These are phyloP conservation scores for Xiphias gladius DNA, from an alignment of 2,113 vertebrate species.

Conservation along the genomic window DNA sequence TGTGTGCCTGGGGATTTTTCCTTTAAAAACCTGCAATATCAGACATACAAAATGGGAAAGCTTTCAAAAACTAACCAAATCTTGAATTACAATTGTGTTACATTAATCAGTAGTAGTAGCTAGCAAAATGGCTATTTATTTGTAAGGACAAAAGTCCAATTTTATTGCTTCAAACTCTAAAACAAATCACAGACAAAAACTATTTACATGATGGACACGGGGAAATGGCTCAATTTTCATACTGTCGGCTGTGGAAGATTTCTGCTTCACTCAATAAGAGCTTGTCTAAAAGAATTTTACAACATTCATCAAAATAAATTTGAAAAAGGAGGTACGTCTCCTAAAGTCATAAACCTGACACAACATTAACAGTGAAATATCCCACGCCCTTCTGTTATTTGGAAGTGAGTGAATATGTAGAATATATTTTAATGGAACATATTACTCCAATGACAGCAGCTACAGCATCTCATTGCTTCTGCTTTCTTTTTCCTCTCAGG, in stretches of 20 bases:
- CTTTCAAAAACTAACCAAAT: background rate
- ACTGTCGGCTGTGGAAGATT: conserved; percentile 10
- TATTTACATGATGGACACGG: background rate
- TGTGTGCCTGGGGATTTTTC: no score
- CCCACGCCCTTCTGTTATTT: background rate
- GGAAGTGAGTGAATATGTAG: background rate
- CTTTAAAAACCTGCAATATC: background rate
- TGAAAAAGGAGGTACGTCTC: background rate
- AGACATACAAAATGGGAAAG: background rate
- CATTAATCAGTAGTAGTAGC: background rate
- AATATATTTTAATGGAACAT: conserved; percentile 5
- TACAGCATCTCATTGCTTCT: background rate
- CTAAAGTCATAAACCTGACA: conserved; percentile 24
- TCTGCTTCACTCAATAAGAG: conserved; percentile 18
- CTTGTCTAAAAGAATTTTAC: conserved; percentile 35
- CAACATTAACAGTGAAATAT: conserved; percentile 3
- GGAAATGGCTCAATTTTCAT: conserved; percentile 31
- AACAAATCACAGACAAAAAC: conserved; percentile 5
- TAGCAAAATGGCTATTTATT: background rate
- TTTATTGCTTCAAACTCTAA: background rate
- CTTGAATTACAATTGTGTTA: background rate
- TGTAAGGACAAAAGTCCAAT: conserved; percentile 18
- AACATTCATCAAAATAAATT: conserved; percentile 14
- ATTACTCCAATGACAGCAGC: background rate
- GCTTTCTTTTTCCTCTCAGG: conserved; percentile 9